Conservation (phyloP, 2,888 invertebrate genomes). For the Eilema depressum region DNA sequence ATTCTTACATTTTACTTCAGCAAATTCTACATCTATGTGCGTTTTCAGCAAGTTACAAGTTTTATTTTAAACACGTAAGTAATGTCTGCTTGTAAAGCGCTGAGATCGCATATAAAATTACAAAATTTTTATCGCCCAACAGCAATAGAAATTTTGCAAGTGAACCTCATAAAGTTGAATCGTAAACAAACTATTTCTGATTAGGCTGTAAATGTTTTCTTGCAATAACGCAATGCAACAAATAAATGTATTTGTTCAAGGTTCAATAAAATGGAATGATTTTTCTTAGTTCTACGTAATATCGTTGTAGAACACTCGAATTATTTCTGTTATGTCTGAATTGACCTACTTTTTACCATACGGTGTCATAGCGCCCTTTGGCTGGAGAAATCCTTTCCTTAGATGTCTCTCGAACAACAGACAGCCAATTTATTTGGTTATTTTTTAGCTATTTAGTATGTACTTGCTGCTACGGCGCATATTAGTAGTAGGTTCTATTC, state of each 20-base stretch:
- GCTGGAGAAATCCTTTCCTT: background rate
- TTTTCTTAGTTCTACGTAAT: background rate
- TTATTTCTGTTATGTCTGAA: background rate
- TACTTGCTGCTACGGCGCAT: no score
- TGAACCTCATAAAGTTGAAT: constrained; percentile 70
- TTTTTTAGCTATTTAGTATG: background rate
- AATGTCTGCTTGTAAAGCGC: constrained; percentile 38
- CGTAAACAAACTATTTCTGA: constrained; percentile 78
- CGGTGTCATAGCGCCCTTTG: background rate
- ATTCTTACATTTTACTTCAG: background rate
- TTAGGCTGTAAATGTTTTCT: constrained; percentile 62
- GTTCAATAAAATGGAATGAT: constrained; percentile 30
- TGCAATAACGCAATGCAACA: constrained; percentile 42
- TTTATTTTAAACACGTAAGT: constrained; percentile 4
- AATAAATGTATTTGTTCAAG: constrained; percentile 46
- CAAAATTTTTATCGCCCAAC: constrained; percentile 59
- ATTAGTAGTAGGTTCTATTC: no score
- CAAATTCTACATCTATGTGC: background rate
- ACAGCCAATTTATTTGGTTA: background rate
- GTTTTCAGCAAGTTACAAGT: background rate
- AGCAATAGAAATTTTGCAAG: constrained; percentile 72
- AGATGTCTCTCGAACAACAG: background rate
- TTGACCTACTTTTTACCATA: background rate
- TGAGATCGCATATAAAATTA: constrained; percentile 47
- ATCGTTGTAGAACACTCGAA: background rate